Evolutionary conservation across 2,113 vertebrate species (phyloP).

Genomic region (Ptyas mucosa): DNA sequence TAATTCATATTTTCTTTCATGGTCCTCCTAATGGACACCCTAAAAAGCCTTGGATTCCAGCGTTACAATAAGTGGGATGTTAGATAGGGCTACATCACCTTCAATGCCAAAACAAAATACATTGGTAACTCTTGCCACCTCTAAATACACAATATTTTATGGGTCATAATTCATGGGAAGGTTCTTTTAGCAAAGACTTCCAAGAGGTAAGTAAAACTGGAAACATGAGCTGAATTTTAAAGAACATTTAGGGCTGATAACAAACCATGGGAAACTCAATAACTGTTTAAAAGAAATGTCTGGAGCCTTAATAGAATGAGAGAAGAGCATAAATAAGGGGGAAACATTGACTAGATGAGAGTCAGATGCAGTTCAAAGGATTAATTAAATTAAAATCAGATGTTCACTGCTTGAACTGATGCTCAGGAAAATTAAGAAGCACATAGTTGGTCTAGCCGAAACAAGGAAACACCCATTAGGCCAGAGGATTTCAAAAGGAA

Average conservation of each 20-base stretch:
- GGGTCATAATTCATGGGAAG: neutral
- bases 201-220: neutral
- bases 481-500: neutral
- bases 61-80: neutral
- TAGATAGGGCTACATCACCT: neutral
- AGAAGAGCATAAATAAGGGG: slow-evolving; percentile 1
- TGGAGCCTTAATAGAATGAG: slow-evolving; percentile 7
- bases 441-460: neutral
- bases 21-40: neutral
- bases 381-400: slow-evolving; percentile 18
- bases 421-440: neutral
- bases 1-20: neutral
- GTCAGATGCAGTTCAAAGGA: slow-evolving; percentile 18
- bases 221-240: neutral
- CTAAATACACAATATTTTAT: neutral
- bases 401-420: neutral
- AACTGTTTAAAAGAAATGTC: neutral
- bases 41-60: neutral
- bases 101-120: neutral
- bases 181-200: neutral
- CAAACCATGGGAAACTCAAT: slow-evolving; percentile 6
- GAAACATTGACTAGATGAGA: slow-evolving; percentile 16
- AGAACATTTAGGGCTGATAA: neutral
- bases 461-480: neutral
- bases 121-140: neutral